These are phyloP conservation scores for Coregonus ussuriensis DNA, from an alignment of 2,797 vertebrate genomes.

Conservation along the genomic window DNA sequence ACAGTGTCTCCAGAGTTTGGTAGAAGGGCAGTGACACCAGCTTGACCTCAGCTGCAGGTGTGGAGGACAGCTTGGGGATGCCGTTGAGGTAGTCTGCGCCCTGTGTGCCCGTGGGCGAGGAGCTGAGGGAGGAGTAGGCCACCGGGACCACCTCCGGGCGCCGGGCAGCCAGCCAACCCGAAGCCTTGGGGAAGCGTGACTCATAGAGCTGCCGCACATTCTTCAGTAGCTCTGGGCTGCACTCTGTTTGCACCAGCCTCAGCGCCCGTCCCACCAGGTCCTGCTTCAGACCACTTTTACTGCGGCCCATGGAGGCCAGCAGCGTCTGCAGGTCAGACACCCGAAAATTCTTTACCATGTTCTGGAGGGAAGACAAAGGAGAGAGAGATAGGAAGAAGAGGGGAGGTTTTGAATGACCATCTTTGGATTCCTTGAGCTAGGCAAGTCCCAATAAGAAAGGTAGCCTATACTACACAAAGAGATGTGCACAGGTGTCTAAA, in stretches of 20 bases:
- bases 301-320: conserved; percentile 96
- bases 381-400: neutral
- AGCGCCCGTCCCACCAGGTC: conserved; percentile 94
- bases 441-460: neutral
- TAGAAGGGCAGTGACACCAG: conserved; percentile 96
- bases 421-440: neutral
- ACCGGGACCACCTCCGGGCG: conserved; percentile 76
- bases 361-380: conserved; percentile 67
- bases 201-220: conserved; percentile 98
- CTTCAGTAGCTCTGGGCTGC: conserved; percentile 96
- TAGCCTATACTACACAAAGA: neutral
- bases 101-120: conserved; percentile 74
- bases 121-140: conserved; percentile 75
- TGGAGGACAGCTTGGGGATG: conserved; percentile 78
- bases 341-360: conserved; percentile 99
- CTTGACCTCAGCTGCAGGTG: conserved; percentile 87
- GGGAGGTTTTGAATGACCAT: neutral
- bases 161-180: conserved; percentile 78
- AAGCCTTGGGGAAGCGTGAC: conserved; percentile 91
- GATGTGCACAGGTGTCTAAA: too few relatives aligned
- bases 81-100: conserved; percentile 96
- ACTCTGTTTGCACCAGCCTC: conserved; percentile 95
- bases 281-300: conserved; percentile 98
- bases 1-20: conserved; percentile 90
- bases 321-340: conserved; percentile 99